Percentiles rank a stretch among this genome's conserved stretches.
These are phyloP conservation scores for Sebastolobus altivelis DNA, from an alignment of 2,797 vertebrate genomes.

Conservation along the genomic window DNA sequence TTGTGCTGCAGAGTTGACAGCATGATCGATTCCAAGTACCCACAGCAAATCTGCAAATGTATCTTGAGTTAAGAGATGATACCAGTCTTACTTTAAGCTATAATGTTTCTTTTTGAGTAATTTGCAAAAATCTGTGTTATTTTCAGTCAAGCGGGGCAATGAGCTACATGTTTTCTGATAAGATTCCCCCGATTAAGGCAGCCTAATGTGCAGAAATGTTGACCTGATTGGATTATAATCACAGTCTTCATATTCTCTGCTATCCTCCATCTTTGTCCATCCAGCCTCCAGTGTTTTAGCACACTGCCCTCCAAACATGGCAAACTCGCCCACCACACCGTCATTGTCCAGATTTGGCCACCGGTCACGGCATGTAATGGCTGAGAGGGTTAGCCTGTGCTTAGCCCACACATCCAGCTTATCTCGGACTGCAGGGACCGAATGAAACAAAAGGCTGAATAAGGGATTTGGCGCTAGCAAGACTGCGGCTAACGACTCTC, in stretches of 20 bases:
- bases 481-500: constrained; percentile 46
- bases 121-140: constrained; percentile 12
- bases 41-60: constrained; percentile 31
- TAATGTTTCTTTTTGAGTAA: constrained; percentile 9
- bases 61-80: constrained; percentile 19
- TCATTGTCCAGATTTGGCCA: constrained; percentile 64
- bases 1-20: constrained; percentile 33
- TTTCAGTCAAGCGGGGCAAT: background rate
- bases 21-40: constrained; percentile 32
- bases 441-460: constrained; percentile 72
- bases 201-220: background rate
- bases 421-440: constrained; percentile 68
- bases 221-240: constrained; percentile 21
- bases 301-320: constrained; percentile 15
- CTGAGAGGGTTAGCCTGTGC: constrained; percentile 61
- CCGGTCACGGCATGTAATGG: constrained; percentile 45
- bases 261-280: constrained; percentile 35
- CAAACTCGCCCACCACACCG: constrained; percentile 22
- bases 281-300: constrained; percentile 14
- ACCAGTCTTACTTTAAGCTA: constrained; percentile 4
- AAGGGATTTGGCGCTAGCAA: constrained; percentile 55
- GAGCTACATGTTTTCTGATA: constrained; percentile 8
- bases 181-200: constrained; percentile 22
- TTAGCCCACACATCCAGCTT: constrained; percentile 68
- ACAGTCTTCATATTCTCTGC: background rate